Evolutionary conservation across 1,140 invertebrate species (phyloP), one percentile per base, ranked within the genome.

Genomic region (Hylaeus volcanicus): DNA sequence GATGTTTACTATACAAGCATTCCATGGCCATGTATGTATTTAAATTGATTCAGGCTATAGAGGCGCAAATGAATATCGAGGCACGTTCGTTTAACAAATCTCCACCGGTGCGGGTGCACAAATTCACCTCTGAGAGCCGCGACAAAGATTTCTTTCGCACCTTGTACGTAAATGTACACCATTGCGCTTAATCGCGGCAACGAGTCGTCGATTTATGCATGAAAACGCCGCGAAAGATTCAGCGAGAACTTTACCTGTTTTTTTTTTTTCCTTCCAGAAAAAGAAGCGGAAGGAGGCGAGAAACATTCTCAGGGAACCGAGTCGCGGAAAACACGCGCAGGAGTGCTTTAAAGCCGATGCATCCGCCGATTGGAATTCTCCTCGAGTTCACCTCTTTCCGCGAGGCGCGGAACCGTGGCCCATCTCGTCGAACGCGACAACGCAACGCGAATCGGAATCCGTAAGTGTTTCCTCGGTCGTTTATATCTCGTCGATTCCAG

Each of bases 331-430:
- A 79, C 48, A 51, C 60, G 55, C 71, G n/a, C 63, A 65, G 37
- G 66, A 70, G 74, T 65, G 66, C 73, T 85, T 85, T 81, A 75
- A 86, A 74, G 61, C 63, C 73, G 66, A 81, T 65, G 58, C 74
- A 80, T 76, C 56, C 55, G 78, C 65, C 84, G 80, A 86, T 85
- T 85, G 75, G 53, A 86, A 86, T 81, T 85, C 78, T 63, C 39
- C 45, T 64, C 61, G 56, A 74, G 68, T 76, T 60, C 64, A 58
- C 63, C 51, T 0, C 56, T 55, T 63, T 61, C 11, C 73, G 43
- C 45, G 63, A n/a, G n/a, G 60, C 68, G 61, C 53, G 74, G 75
- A 77, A 70, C 51, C 45, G 56, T n/a, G 15, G 3, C 55, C 45
- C 37, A 66, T 43, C 15, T 15, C 68, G 60, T 63, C 53, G 64